Evolutionary conservation across 2,797 vertebrate species (phyloP).

Genomic region (Masticophis lateralis): DNA sequence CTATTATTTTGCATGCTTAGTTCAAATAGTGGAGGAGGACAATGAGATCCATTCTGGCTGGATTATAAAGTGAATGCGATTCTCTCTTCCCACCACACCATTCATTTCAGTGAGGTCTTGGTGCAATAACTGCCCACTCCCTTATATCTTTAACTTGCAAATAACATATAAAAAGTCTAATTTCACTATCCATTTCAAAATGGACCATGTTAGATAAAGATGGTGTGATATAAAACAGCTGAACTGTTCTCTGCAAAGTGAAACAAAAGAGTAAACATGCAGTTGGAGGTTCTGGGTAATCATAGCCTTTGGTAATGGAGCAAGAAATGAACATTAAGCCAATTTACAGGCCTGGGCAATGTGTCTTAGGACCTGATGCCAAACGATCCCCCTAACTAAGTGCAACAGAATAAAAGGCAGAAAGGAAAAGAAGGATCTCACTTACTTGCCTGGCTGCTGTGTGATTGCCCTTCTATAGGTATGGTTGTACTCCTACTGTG

Average conservation of each 20-base stretch:
- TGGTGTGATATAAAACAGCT: background rate
- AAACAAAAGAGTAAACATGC: conserved; percentile 19
- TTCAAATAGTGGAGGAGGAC: conserved; percentile 24
- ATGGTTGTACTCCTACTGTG: conserved; percentile 81
- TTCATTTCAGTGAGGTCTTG: background rate
- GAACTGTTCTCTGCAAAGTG: conserved; percentile 26
- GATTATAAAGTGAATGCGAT: background rate
- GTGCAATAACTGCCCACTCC: background rate
- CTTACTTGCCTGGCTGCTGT: conserved; percentile 77
- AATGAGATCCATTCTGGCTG: conserved; percentile 16
- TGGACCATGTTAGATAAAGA: background rate
- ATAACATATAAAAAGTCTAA: background rate
- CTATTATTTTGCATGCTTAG: background rate
- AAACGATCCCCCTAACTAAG: conserved; percentile 27
- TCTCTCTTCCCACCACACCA: background rate
- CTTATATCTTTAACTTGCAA: background rate
- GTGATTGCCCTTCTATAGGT: conserved; percentile 80
- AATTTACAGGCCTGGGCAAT: conserved; percentile 40
- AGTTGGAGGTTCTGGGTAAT: conserved; percentile 2
- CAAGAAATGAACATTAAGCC: conserved; percentile 53
- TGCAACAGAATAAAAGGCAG: conserved; percentile 15
- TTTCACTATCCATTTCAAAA: conserved; percentile 23
- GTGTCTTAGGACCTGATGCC: conserved; percentile 43
- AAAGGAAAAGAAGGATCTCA: conserved; percentile 57
- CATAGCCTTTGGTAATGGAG: conserved; percentile 49